Evolutionary conservation across 1,140 invertebrate species (phyloP).

Genomic region (Homalodisca vitripennis): DNA sequence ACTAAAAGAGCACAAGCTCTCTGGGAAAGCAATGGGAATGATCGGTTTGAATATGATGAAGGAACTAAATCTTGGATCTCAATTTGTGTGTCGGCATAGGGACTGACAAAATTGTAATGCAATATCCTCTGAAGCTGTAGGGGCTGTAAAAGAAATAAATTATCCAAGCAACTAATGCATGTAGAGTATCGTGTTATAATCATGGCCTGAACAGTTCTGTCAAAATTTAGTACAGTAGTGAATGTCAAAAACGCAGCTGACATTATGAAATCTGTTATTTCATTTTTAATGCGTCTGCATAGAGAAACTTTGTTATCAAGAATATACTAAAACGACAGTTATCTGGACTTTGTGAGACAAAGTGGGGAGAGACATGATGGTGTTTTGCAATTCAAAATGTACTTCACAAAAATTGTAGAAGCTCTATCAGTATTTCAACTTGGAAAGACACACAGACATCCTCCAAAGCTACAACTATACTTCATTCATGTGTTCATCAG

Average conservation of each 20-base stretch:
- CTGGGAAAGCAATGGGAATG: slow-evolving; percentile 35
- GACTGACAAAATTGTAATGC: slow-evolving; percentile 42
- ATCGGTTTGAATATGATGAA: slow-evolving; percentile 36
- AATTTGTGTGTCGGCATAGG: slow-evolving; percentile 41
- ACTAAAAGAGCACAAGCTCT: slow-evolving; percentile 38
- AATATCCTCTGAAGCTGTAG: slow-evolving; percentile 40
- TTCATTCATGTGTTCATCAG: neutral
- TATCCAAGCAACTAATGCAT: slow-evolving; percentile 38
- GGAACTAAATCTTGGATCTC: slow-evolving; percentile 38
- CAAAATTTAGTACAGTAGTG: slow-evolving; percentile 31
- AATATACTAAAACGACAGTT: neutral
- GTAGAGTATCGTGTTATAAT: slow-evolving; percentile 39
- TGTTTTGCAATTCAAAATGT: neutral
- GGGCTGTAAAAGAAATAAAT: slow-evolving; percentile 36
- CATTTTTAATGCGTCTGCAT: slow-evolving; percentile 41
- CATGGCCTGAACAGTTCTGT: slow-evolving; percentile 41
- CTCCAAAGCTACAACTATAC: neutral
- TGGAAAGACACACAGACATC: neutral
- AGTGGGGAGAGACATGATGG: slow-evolving; percentile 14
- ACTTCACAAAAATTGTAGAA: neutral
- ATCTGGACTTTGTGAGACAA: neutral
- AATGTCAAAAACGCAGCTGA: slow-evolving; percentile 27
- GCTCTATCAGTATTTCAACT: neutral
- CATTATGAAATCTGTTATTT: slow-evolving; percentile 40
- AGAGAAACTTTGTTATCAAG: slow-evolving; percentile 26